Evolutionary conservation across 2,888 invertebrate genomes (phyloP).

Genomic region (Slavum lentiscoides): DNA sequence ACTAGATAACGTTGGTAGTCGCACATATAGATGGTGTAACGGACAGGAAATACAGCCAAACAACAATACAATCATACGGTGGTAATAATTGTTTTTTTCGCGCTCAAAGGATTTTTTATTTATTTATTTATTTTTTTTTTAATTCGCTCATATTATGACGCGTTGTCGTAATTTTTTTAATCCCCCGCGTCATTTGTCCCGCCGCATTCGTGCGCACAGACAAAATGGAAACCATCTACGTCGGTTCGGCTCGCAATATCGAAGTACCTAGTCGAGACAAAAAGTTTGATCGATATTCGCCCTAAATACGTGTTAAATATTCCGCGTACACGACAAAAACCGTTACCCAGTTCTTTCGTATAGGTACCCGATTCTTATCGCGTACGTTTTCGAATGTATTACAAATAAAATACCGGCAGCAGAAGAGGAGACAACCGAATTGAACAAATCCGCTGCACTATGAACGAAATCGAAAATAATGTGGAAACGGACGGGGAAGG

Average conservation of each 20-base stretch:
- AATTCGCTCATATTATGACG: background rate
- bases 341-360: background rate
- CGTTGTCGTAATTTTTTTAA: background rate
- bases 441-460: background rate
- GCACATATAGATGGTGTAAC: background rate
- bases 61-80: slow-evolving; percentile 6
- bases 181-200: background rate
- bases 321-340: background rate
- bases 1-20: background rate
- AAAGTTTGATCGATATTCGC: slow-evolving; percentile 36
- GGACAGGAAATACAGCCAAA: slow-evolving; percentile 32
- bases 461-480: background rate
- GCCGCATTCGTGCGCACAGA: background rate
- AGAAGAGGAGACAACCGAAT: background rate
- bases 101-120: background rate
- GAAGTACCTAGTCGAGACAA: too few species aligned
- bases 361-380: background rate
- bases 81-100: slow-evolving; percentile 28
- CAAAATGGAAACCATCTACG: background rate
- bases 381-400: background rate
- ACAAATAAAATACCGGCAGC: background rate
- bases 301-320: background rate
- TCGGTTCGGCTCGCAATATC: background rate
- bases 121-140: background rate
- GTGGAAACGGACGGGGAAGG: background rate